Conservation (phyloP, 2,113 vertebrate species). For the Perca fluviatilis region DNA sequence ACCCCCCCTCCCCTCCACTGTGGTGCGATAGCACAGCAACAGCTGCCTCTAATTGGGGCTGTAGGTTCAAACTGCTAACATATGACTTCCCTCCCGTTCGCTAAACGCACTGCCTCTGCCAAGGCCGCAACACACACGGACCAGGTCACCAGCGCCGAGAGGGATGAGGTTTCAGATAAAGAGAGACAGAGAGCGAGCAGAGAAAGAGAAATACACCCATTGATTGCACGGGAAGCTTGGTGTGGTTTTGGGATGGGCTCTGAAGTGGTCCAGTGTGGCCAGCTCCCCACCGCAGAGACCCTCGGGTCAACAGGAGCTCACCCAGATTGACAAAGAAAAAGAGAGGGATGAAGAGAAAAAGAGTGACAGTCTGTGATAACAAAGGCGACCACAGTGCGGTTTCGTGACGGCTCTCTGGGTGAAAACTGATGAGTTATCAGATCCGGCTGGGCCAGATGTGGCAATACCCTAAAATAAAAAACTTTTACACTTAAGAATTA, state of each 20-base stretch:
- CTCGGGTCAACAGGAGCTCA: constrained; percentile 75
- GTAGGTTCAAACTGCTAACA: constrained; percentile 88
- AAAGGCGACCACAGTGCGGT: constrained; percentile 71
- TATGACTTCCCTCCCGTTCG: constrained; percentile 76
- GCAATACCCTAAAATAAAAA: constrained; percentile 6
- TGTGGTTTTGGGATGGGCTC: constrained; percentile 69
- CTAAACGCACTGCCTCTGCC: constrained; percentile 63
- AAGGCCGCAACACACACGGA: constrained; percentile 63
- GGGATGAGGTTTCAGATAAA: constrained; percentile 72
- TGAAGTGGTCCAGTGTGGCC: constrained; percentile 75
- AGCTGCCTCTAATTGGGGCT: constrained; percentile 91
- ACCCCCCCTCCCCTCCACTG: constrained; percentile 72
- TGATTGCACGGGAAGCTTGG: constrained; percentile 54
- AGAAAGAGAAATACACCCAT: constrained; percentile 52
- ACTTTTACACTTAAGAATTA: constrained; percentile 26
- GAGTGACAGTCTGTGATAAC: constrained; percentile 72
- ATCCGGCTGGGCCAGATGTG: constrained; percentile 70
- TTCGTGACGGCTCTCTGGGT: constrained; percentile 63
- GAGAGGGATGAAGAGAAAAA: constrained; percentile 64
- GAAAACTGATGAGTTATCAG: constrained; percentile 71
- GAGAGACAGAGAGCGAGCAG: constrained; percentile 53
- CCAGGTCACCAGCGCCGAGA: constrained; percentile 58
- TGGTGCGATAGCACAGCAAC: constrained; percentile 85
- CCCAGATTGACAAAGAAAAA: constrained; percentile 70
- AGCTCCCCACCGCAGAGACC: constrained; percentile 61